Base-by-base conservation (phyloP, 2,888 invertebrate genomes). In the Autographa gamma region DNA sequence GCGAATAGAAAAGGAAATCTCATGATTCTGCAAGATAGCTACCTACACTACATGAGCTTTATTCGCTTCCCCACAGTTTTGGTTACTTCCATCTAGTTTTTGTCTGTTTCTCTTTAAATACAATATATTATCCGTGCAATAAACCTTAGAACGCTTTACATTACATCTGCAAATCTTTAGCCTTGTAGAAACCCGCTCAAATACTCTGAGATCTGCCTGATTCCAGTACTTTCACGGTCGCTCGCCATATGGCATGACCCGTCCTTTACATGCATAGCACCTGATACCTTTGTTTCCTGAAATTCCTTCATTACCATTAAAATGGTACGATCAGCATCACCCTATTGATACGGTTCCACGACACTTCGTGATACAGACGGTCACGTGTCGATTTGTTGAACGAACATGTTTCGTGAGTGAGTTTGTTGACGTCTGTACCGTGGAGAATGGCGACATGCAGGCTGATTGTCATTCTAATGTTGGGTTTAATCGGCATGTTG, bases 381-480 rank as follows among this genome's bases (percentile, higher is more conserved):
- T 84, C 84, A 82, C 84, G 84, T 86, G 77, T 71, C 69, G 61
- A 62, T 66, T 76, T 83, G 72, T 81, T 66, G 64, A 38, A 43
- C 13, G 43, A 65, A 62, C 63, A 69, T 70, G 69, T 71, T 68
- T 73, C 74, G 71, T 74, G 75, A 76, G 72, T 75, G 63, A 62
- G 60, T 63, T 54, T 68, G 60, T 18, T 74, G 74, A 72, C 66
- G 72, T 77, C 69, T 69, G 61, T 41, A 77, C 69, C 82, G 73
- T 83, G 72, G 63, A 76, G 76, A 74, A 80, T 78, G 63, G 43
- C 58, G 65, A 65, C 78, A 70, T 61, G 73, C 71, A 62, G 43
- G 58, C 0, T 16, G 32, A 72, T 77, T 73, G 71, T 81, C 31
- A 79, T 75, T 69, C 19, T 73, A 73, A 79, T 77, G 61, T 56